Base-by-base conservation (phyloP, 2,113 vertebrate species). In the Herpailurus yagouaroundi region DNA sequence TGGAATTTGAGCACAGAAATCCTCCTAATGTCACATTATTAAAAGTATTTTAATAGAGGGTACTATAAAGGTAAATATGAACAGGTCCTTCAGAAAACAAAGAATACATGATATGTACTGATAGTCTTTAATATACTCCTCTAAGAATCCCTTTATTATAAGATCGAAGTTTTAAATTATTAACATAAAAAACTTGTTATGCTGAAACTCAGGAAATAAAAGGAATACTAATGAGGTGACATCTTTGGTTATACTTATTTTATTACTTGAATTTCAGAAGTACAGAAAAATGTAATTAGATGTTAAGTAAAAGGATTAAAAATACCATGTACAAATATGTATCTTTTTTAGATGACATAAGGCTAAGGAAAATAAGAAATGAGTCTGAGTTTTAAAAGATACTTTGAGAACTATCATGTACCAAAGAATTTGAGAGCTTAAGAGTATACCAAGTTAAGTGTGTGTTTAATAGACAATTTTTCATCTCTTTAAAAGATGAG, bases 391-490 rank as follows among this genome's bases (percentile, higher is more conserved):
- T 93, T 89, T 57, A 21, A 71, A 76, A 73, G 69, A 66, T 84
- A 73, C 73, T 63, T 84, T 92, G 55, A 11, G 16, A 93, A 48
- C 66, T 82, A 81, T 71, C 69, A 71, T 23, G 87, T 79, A 48
- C 3, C 15, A 64, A 55, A 64, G 69, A 92, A 94, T 63, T 16
- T 87, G 60, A 97, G 36, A 57, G 63, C 41, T 57, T 57, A 74
- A 95, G 80, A 48, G 41, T 81, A 73, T 36, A 87, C 1, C 38
- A 91, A 85, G 1, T 63, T 66, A 36, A 41, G 36, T 74, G 25
- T 29, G 9, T 79, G 73, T 82, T 95, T 81, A 96, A 80, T 16
- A 95, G 57, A 71, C 31, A 93, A 73, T 96, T 96, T 91, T 64
- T 76, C 31, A 88, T 55, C 23, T 88, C 77, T 74, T 88, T 97